Base-by-base conservation (phyloP, 2,888 invertebrate genomes). In the Hyposoter didymator region DNA sequence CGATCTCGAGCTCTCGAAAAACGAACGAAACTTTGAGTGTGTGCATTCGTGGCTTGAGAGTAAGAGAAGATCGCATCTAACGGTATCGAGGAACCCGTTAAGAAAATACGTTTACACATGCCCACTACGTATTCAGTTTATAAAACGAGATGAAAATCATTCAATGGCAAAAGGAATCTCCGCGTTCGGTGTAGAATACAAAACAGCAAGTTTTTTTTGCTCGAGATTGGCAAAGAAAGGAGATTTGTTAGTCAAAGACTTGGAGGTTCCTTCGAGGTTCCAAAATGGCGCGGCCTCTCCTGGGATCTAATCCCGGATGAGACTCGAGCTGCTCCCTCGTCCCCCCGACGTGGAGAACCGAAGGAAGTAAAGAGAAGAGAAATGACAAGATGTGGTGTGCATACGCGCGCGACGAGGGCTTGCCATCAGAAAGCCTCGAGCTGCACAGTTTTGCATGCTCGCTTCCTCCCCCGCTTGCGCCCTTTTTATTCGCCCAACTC, bases 221-320 rank as follows among this genome's bases (percentile, higher is more conserved):
- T 66, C 19, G 45, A 32, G 67, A 67, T 67, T 49, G 45, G 67
- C 78, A 78, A 74, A 75, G 59, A 62, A 52, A 62, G 69, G 17
- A 75, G 49, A 67, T 35, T 72, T 66, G 47, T 43, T 43, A 59
- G 62, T 59, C 69, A 47, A 78, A 64, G 22, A 66, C 74, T 72
- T 19, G 73, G 73, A 80, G 89, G 89, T 88, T 85, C 89, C 39
- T 76, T 88, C n/a, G n/a, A 74, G 64, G 78, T 75, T 86, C 82
- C 87, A 92, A 92, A 89, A 92, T 92, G 91, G 91, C 90, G 91
- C 86, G 82, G 75, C 12, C 87, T 88, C 88, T 88, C 88, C 84
- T 85, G 82, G 87, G 90, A 90, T 91, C 89, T 92, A 92, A 92
- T 92, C 91, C 91, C 90, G 89, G 91, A 92, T 91, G 91, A 91